Evolutionary conservation across 2,888 invertebrate species (phyloP).

Genomic region (Deilephila porcellus): DNA sequence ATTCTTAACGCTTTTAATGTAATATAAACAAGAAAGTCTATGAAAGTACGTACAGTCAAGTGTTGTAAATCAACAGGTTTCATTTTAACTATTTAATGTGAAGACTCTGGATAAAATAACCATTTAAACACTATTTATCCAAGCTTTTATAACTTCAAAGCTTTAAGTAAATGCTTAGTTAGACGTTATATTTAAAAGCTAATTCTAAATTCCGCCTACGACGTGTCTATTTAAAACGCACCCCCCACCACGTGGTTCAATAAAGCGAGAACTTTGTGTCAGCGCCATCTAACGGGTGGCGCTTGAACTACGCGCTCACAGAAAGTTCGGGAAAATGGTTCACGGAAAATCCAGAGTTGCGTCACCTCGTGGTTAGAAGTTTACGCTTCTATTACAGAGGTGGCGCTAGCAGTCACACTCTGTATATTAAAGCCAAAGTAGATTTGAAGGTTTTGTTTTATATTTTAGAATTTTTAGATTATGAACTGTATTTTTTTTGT

Average conservation of each 20-base stretch:
- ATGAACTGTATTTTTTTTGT: constrained; percentile 60
- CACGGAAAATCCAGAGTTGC: constrained; percentile 37
- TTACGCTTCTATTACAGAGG: constrained; percentile 47
- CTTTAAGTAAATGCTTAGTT: constrained; percentile 28
- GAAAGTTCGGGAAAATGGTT: constrained; percentile 41
- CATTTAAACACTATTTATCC: no score
- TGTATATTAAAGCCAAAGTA: background rate
- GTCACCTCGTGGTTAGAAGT: constrained; percentile 14
- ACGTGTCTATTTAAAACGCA: constrained; percentile 25
- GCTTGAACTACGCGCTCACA: constrained; percentile 44
- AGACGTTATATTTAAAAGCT: constrained; percentile 31
- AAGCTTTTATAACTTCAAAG: no score
- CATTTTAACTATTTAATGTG: background rate
- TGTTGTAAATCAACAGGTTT: no score
- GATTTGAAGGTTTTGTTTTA: constrained; percentile 27
- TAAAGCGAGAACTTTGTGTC: constrained; percentile 59
- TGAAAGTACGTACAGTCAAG: no score
- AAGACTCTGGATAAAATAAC: background rate
- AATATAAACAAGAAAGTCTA: no score
- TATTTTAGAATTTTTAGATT: constrained; percentile 23
- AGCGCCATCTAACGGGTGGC: constrained; percentile 78
- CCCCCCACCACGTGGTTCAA: constrained; percentile 76
- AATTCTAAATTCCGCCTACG: constrained; percentile 40
- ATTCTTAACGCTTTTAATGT: no score
- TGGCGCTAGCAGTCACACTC: constrained; percentile 59